Evolutionary conservation across 2,888 invertebrate species (phyloP).

Genomic region (Cremastobaeus sp.): DNA sequence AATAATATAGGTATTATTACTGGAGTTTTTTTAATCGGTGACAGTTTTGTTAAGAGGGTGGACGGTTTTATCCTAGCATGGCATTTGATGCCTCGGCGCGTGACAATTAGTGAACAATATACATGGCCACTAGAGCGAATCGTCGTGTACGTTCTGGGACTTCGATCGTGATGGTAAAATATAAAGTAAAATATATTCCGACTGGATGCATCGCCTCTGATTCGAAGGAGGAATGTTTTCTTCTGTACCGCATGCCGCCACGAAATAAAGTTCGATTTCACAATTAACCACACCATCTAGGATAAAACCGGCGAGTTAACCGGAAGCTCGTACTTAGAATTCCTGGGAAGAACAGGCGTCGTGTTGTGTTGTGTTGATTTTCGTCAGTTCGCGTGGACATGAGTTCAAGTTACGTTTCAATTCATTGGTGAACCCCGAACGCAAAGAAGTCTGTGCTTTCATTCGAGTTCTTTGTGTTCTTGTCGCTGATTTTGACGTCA

Average conservation of each 20-base stretch:
- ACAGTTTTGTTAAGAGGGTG: constrained; percentile 7
- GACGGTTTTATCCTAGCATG: constrained; percentile 31
- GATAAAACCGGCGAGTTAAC: constrained; percentile 20
- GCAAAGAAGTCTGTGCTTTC: constrained; percentile 8
- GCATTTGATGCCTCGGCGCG: neutral
- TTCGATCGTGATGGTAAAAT: constrained; percentile 5
- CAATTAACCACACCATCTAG: constrained; percentile 2
- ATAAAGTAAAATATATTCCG: constrained; percentile 39
- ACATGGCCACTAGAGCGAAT: constrained; percentile 20
- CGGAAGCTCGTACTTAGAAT: constrained; percentile 26
- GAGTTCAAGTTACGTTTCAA: constrained; percentile 29
- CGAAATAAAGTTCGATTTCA: constrained; percentile 2
- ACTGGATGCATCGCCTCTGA: constrained; percentile 32
- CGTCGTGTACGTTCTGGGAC: constrained; percentile 17
- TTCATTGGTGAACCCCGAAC: neutral
- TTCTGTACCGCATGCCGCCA: neutral
- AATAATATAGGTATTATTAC: neutral
- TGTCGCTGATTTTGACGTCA: constrained; percentile 17
- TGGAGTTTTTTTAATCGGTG: neutral
- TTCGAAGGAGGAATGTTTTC: constrained; percentile 42
- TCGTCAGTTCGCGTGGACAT: constrained; percentile 33
- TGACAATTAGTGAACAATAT: constrained; percentile 11
- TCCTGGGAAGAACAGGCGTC: constrained; percentile 17
- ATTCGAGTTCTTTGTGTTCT: constrained; percentile 18
- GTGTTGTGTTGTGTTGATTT: constrained; percentile 4